Evolutionary conservation across 92 coral and sea anemone genomes (phyloP).

Genomic region (Phenganax marumi): DNA sequence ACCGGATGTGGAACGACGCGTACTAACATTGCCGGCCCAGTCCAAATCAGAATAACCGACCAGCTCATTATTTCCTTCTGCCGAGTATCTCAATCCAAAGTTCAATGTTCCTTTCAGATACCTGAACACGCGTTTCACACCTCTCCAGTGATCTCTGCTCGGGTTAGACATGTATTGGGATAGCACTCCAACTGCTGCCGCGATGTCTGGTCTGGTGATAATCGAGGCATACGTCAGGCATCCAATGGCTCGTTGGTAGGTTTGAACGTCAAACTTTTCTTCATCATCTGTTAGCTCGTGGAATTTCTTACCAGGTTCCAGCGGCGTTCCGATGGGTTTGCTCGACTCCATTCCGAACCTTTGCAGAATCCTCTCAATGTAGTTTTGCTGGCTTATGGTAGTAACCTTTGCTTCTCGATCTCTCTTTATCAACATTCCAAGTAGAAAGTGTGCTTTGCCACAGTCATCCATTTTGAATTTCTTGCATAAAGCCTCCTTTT

Average conservation of each 20-base stretch:
- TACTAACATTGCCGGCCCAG: constrained; percentile 30
- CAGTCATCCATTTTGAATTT: background rate
- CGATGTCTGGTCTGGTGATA: constrained; percentile 33
- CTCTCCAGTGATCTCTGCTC: constrained; percentile 34
- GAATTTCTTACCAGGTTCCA: constrained; percentile 43
- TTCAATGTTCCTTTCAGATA: constrained; percentile 36
- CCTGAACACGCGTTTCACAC: constrained; percentile 36
- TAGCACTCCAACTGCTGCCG: constrained; percentile 23
- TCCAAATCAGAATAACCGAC: constrained; percentile 14
- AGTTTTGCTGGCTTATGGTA: background rate
- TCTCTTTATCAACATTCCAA: background rate
- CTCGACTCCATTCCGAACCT: constrained; percentile 34
- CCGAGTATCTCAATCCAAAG: constrained; percentile 23
- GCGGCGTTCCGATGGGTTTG: constrained; percentile 34
- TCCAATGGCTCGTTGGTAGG: constrained; percentile 37
- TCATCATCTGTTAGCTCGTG: constrained; percentile 18
- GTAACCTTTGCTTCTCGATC: background rate
- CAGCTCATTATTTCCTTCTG: constrained; percentile 3
- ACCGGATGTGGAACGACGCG: constrained; percentile 31
- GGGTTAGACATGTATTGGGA: constrained; percentile 39
- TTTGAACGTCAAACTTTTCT: constrained; percentile 26
- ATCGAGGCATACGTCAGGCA: constrained; percentile 39
- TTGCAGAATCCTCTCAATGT: background rate
- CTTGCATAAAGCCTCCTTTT: background rate
- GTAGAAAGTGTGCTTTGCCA: background rate